These are phyloP conservation scores for Augochlorella aurata DNA, from an alignment of 2,888 invertebrate species.

Conservation along the genomic window DNA sequence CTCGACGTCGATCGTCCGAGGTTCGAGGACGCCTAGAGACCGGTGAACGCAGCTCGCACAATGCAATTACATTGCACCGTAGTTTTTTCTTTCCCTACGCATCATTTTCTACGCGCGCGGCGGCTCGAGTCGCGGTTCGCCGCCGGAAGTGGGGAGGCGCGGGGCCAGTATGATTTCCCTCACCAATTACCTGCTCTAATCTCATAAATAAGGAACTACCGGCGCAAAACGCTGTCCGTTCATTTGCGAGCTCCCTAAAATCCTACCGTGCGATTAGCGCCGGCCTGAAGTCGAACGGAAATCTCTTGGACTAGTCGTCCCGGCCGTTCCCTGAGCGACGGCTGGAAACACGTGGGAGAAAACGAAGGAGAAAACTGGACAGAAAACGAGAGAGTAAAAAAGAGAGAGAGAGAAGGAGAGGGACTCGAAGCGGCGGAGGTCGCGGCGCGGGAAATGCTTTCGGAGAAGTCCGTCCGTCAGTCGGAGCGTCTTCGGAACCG, in stretches of 20 bases:
- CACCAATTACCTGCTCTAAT: conserved; percentile 60
- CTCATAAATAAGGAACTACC: conserved; percentile 60
- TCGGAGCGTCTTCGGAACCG: not conserved
- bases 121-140: not conserved
- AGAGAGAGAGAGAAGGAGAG: no score
- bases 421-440: no score
- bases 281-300: not conserved
- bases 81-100: not conserved
- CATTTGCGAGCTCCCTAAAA: conserved; percentile 36
- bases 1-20: not conserved
- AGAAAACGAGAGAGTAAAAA: no score
- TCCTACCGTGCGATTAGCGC: conserved; percentile 14
- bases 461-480: not conserved
- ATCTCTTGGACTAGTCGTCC: not conserved
- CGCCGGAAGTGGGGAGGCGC: conserved; percentile 45
- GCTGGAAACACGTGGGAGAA: not conserved
- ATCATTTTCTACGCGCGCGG: not conserved
- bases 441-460: not conserved
- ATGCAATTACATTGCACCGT: conserved; percentile 1
- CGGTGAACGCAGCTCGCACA: not conserved
- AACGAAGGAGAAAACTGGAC: no score
- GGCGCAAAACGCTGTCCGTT: conserved; percentile 39
- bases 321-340: not conserved
- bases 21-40: not conserved
- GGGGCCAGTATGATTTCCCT: conserved; percentile 48